phyloP scores from a whole-genome alignment of 2,113 vertebrate species.

The Cyprinus carpio region DNA sequence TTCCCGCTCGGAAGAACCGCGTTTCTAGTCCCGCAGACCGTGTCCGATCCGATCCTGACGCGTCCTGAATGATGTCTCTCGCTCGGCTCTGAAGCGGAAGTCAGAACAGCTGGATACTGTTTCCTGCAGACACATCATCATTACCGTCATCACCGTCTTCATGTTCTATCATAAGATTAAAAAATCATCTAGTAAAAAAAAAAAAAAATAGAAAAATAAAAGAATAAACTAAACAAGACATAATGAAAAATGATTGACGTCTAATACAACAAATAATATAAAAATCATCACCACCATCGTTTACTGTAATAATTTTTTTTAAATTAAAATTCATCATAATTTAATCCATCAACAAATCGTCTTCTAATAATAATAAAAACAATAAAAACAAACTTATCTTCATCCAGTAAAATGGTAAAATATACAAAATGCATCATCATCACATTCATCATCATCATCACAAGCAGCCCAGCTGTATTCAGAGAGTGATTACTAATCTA shows the following conservation, averaged over 20 bases:
- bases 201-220: too few species aligned
- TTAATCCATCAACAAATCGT: neutral
- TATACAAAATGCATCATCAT: too few species aligned
- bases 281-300: neutral
- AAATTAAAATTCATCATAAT: too few species aligned
- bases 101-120: neutral
- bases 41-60: neutral
- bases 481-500: neutral
- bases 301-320: too few species aligned
- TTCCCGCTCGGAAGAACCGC: neutral
- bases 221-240: neutral
- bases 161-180: neutral
- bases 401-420: too few species aligned
- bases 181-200: neutral
- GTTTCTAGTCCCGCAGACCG: neutral
- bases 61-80: neutral
- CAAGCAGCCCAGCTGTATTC: neutral
- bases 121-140: conserved; percentile 13
- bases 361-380: neutral
- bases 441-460: too few species aligned
- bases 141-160: neutral
- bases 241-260: neutral
- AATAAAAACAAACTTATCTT: too few species aligned
- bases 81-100: conserved; percentile 9
- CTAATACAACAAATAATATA: neutral